phyloP scores from a whole-genome alignment of 2,888 invertebrate species.

The Leptopilina drosophilae region DNA sequence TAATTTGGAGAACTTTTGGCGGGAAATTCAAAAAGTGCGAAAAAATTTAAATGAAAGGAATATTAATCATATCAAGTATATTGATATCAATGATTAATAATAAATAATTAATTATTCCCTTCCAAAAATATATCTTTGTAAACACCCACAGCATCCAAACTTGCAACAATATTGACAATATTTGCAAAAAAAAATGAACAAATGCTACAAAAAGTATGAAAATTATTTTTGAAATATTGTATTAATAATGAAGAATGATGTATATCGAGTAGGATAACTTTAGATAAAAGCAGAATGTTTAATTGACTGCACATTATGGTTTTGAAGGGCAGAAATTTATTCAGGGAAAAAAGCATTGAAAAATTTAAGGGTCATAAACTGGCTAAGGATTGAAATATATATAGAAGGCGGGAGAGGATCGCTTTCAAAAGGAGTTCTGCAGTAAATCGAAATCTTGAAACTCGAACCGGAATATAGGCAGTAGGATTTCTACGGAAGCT shows the following conservation, averaged over 20 bases:
- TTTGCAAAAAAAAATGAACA: too few relatives aligned
- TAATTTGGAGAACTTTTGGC: too few relatives aligned
- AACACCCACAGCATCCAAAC: too few relatives aligned
- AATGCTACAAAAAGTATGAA: too few relatives aligned
- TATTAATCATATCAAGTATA: too few relatives aligned
- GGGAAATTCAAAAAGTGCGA: too few relatives aligned
- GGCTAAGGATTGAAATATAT: conserved; percentile 19
- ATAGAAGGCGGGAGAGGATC: conserved; percentile 33
- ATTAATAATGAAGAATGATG: not conserved
- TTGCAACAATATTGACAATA: too few relatives aligned
- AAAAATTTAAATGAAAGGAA: too few relatives aligned
- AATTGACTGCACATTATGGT: conserved; percentile 21
- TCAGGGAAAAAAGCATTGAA: conserved; percentile 23
- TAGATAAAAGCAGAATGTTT: not conserved
- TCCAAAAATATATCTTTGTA: too few relatives aligned
- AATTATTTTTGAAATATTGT: too few relatives aligned
- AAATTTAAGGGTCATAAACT: conserved; percentile 38
- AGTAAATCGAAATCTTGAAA: conserved; percentile 28
- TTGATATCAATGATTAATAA: too few relatives aligned
- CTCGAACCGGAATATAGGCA: conserved; percentile 24
- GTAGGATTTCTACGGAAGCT: conserved; percentile 24
- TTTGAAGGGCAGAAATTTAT: conserved; percentile 26
- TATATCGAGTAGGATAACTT: not conserved
- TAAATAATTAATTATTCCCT: too few relatives aligned
- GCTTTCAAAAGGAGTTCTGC: conserved; percentile 17